Conservation (phyloP, 1,140 invertebrate genomes). For the Helicorthomorpha holstii region DNA sequence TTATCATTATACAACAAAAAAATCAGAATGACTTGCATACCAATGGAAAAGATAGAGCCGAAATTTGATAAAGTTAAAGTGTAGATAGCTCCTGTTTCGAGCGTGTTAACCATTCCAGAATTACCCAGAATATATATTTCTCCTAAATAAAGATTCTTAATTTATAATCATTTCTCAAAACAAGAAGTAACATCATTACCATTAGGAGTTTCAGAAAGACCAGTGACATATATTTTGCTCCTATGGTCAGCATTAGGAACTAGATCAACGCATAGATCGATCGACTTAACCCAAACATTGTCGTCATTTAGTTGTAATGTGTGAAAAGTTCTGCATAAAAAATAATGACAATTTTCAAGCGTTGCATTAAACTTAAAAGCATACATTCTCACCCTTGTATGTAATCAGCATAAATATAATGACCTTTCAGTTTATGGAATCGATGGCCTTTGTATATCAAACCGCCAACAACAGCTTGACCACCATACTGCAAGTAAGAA, state of each 20-base stretch:
- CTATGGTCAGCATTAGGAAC: too few species aligned
- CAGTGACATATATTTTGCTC: neutral
- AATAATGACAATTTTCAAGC: neutral
- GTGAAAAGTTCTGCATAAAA: neutral
- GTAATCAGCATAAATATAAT: conserved; percentile 3
- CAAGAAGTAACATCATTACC: neutral
- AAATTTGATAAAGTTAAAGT: too few species aligned
- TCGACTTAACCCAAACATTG: neutral
- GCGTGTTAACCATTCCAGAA: neutral
- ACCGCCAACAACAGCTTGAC: conserved; percentile 6
- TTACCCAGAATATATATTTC: neutral
- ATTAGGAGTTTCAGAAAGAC: neutral
- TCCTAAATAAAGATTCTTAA: neutral
- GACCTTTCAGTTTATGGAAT: neutral
- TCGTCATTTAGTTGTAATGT: neutral
- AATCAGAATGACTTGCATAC: too few species aligned
- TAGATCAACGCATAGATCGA: too few species aligned
- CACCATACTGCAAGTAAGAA: neutral
- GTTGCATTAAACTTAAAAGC: neutral
- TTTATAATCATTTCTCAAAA: neutral
- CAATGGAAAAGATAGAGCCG: too few species aligned
- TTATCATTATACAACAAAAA: too few species aligned
- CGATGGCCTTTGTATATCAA: neutral
- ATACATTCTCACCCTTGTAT: conserved; percentile 4
- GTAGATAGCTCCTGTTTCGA: neutral